These are phyloP conservation scores for Lithosia quadra DNA, from an alignment of 2,888 invertebrate genomes.

Conservation along the genomic window DNA sequence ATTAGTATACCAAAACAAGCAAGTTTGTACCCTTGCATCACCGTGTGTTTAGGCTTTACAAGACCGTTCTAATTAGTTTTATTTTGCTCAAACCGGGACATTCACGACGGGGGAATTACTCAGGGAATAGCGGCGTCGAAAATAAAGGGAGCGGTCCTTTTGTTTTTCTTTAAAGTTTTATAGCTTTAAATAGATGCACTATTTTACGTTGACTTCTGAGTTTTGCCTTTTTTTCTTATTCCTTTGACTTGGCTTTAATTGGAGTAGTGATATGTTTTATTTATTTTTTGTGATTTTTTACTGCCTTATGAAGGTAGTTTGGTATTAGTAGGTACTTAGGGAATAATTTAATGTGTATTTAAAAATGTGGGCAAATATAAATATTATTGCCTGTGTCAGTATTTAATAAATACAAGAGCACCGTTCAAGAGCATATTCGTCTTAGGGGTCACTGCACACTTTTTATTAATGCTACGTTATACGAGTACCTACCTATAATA, in stretches of 20 bases:
- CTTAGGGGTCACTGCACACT: background rate
- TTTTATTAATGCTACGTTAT: background rate
- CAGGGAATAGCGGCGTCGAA: slow-evolving; percentile 19
- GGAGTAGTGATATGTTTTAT: background rate
- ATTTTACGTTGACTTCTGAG: background rate
- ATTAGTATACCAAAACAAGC: background rate
- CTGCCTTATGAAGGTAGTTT: no score
- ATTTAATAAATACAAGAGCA: no score
- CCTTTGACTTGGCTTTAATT: background rate
- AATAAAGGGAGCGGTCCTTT: slow-evolving; percentile 29
- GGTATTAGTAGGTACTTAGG: no score
- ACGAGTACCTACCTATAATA: no score
- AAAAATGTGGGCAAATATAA: no score
- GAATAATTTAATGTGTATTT: no score
- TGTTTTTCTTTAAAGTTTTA: slow-evolving; percentile 32
- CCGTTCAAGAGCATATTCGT: no score
- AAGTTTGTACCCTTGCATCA: background rate
- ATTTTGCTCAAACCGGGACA: slow-evolving; percentile 35
- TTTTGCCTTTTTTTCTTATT: slow-evolving; percentile 5
- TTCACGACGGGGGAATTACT: slow-evolving; percentile 26
- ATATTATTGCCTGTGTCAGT: no score
- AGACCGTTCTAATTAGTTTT: slow-evolving; percentile 45
- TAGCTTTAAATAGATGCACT: slow-evolving; percentile 38
- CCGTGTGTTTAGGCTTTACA: slow-evolving; percentile 9
- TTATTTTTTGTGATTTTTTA: no score